Evolutionary conservation across 2,113 vertebrate genomes (phyloP).

Genomic region (Rostratula benghalensis): DNA sequence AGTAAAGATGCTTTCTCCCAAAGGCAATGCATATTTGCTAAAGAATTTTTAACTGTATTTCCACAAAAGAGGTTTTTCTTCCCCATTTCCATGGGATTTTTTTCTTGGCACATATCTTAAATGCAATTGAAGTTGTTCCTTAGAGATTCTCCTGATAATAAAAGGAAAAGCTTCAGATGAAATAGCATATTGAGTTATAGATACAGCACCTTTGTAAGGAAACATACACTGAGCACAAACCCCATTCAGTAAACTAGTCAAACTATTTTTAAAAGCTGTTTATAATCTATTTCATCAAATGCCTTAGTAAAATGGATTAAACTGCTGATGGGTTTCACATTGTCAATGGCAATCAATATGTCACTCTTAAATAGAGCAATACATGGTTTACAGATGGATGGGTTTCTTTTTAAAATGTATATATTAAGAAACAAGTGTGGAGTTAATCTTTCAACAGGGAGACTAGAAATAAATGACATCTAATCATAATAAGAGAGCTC

Average conservation of each 20-base stretch:
- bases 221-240: not conserved
- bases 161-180: slow-evolving; percentile 12
- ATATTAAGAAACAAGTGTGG: slow-evolving; percentile 29
- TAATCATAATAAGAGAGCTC: slow-evolving; percentile 39
- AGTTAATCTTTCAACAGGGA: slow-evolving; percentile 46
- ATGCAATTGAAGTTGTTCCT: not conserved
- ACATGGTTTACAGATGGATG: not conserved
- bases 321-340: slow-evolving; percentile 11
- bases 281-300: slow-evolving; percentile 35
- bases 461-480: slow-evolving; percentile 44
- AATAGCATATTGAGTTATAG: slow-evolving; percentile 22
- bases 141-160: not conserved
- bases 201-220: slow-evolving; percentile 1
- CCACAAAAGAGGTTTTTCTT: not conserved
- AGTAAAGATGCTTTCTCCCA: not conserved
- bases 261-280: slow-evolving; percentile 46
- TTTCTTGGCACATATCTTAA: not conserved
- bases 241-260: slow-evolving; percentile 26
- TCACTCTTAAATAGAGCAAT: slow-evolving; percentile 18
- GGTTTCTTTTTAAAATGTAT: slow-evolving; percentile 18
- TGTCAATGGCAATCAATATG: slow-evolving; percentile 18
- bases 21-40: not conserved
- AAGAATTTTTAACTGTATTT: not conserved
- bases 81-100: not conserved
- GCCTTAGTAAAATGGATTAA: slow-evolving; percentile 40